Evolutionary conservation across 1,140 invertebrate genomes (phyloP).

Genomic region (Elysia chlorotica): DNA sequence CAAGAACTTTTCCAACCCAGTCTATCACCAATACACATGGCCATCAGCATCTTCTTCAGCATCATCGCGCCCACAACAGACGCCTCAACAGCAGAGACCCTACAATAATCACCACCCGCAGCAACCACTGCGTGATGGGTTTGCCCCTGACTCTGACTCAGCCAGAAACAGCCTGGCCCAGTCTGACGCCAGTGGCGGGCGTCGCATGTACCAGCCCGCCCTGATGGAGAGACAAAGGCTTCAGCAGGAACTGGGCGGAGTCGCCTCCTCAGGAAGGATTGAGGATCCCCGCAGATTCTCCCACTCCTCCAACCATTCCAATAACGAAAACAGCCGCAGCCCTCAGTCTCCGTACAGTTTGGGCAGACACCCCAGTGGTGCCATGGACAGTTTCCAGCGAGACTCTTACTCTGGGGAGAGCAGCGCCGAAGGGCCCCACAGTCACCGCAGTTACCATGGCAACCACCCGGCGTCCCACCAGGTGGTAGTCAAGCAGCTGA

Average conservation of each 20-base stretch:
- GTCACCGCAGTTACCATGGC: no score
- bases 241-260: not conserved
- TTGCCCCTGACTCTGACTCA: constrained; percentile 11
- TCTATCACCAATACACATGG: not conserved
- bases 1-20: not conserved
- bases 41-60: no score
- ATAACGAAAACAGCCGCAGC: not conserved
- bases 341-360: no score
- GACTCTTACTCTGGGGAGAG: constrained; percentile 10
- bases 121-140: not conserved
- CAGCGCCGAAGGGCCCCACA: no score
- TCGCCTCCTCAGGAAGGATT: no score
- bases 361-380: no score
- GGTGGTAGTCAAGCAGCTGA: constrained; percentile 11
- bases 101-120: not conserved
- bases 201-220: not conserved
- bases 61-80: no score
- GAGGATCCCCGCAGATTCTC: no score
- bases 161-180: constrained; percentile 8
- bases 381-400: not conserved
- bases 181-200: constrained; percentile 3
- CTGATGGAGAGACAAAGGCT: not conserved
- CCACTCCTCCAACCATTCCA: not conserved
- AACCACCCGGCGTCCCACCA: no score
- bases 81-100: no score